phyloP scores from a whole-genome alignment of 2,888 invertebrate species.

The Sarcophaga variegata region DNA sequence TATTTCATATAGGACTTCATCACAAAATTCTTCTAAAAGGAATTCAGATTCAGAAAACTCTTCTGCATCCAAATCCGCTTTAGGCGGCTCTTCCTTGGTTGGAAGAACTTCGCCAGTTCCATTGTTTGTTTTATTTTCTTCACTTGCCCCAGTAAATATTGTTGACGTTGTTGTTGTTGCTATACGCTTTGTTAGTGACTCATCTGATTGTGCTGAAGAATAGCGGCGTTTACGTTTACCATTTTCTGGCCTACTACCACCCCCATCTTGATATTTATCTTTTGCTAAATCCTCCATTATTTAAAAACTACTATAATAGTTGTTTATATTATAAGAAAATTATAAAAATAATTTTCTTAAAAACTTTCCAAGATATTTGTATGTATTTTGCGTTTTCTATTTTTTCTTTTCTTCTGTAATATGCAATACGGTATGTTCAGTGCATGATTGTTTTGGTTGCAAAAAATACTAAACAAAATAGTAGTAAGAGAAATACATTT shows the following conservation, averaged over 20 bases:
- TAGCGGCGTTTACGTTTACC: slow-evolving; percentile 74
- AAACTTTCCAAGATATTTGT: slow-evolving; percentile 29
- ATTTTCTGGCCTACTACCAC: background rate
- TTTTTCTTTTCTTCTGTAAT: slow-evolving; percentile 15
- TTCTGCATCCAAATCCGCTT: slow-evolving; percentile 63
- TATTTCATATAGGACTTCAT: slow-evolving; percentile 80
- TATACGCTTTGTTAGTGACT: slow-evolving; percentile 57
- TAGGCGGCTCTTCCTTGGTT: background rate
- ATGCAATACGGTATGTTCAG: slow-evolving; percentile 12
- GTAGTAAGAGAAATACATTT: background rate
- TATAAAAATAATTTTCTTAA: slow-evolving; percentile 3
- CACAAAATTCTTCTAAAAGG: slow-evolving; percentile 76
- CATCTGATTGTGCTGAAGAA: slow-evolving; percentile 69
- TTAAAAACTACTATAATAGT: background rate
- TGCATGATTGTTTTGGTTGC: background rate
- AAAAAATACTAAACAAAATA: background rate
- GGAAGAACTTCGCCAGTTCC: slow-evolving; percentile 40
- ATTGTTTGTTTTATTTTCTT: slow-evolving; percentile 25
- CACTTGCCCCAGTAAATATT: background rate
- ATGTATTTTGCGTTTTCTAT: slow-evolving; percentile 56
- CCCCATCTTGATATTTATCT: slow-evolving; percentile 5
- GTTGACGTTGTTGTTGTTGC: slow-evolving; percentile 41
- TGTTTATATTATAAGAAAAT: background rate
- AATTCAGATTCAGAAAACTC: slow-evolving; percentile 47
- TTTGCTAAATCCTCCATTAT: slow-evolving; percentile 42